These are phyloP conservation scores for Apodemus speciosus DNA, from an alignment of 2,113 vertebrate species.

Conservation along the genomic window DNA sequence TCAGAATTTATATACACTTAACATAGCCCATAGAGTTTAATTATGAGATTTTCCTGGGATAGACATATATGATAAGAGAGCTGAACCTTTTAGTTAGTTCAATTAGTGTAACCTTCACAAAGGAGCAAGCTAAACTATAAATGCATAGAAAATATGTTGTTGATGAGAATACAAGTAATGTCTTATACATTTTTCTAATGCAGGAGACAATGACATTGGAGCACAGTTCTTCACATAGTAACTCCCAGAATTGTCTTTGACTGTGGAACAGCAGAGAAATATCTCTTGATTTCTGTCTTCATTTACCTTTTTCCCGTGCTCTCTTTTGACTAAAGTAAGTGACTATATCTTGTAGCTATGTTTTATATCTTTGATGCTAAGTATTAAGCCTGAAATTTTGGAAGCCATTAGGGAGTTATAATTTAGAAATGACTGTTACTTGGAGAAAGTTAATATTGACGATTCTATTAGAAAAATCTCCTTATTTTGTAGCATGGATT, in stretches of 20 bases:
- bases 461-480: neutral
- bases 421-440: slow-evolving; percentile 56
- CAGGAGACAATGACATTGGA: neutral
- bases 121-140: neutral
- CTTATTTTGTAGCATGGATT: neutral
- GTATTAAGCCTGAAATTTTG: neutral
- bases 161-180: neutral
- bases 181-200: neutral
- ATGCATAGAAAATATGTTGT: neutral
- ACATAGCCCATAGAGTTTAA: neutral
- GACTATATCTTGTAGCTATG: neutral
- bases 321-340: neutral
- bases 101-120: neutral
- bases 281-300: neutral
- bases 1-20: neutral
- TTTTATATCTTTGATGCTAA: neutral
- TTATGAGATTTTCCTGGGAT: neutral
- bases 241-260: neutral
- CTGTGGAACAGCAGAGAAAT: neutral
- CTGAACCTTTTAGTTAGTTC: neutral
- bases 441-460: slow-evolving; percentile 36
- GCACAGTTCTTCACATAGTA: neutral
- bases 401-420: slow-evolving; percentile 23
- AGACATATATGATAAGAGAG: neutral
- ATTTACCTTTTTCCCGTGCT: neutral